Evolutionary conservation across 2,888 invertebrate genomes (phyloP).

Genomic region (Sialis fuliginosa): DNA sequence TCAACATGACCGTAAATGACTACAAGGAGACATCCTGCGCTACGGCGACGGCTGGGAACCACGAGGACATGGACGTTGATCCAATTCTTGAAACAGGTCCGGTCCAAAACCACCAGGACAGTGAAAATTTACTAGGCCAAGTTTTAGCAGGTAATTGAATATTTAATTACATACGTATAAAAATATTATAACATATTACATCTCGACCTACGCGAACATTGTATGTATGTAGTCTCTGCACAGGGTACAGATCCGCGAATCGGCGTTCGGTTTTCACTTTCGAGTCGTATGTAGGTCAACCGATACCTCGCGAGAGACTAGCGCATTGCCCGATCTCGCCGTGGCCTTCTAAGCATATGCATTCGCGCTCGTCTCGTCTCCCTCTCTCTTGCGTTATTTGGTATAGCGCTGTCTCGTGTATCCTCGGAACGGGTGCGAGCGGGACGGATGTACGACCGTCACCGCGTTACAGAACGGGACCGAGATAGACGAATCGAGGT

Average conservation of each 20-base stretch:
- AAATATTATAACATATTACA: neutral
- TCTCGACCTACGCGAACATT: neutral
- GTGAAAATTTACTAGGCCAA: slow-evolving; percentile 35
- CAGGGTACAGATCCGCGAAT: neutral
- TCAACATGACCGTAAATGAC: slow-evolving; percentile 34
- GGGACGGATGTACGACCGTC: slow-evolving; percentile 17
- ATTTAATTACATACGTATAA: neutral
- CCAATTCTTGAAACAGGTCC: slow-evolving; percentile 10
- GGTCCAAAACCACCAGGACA: slow-evolving; percentile 20
- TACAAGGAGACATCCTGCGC: slow-evolving; percentile 32
- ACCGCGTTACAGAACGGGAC: slow-evolving; percentile 17
- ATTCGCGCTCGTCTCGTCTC: slow-evolving; percentile 13
- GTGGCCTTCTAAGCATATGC: slow-evolving; percentile 32
- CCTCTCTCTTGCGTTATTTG: slow-evolving; percentile 11
- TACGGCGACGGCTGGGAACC: slow-evolving; percentile 18
- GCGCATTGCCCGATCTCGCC: slow-evolving; percentile 32
- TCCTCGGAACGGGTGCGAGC: neutral
- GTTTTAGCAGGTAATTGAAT: slow-evolving; percentile 35
- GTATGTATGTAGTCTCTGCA: neutral
- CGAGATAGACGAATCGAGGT: slow-evolving; percentile 20
- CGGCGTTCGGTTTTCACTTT: slow-evolving; percentile 2
- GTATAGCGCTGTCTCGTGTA: neutral
- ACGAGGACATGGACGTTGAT: slow-evolving; percentile 21
- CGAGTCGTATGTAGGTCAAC: slow-evolving; percentile 21
- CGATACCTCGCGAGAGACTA: slow-evolving; percentile 30